Conservation (phyloP, 2,113 vertebrate genomes). For the Ptyas mucosa region DNA sequence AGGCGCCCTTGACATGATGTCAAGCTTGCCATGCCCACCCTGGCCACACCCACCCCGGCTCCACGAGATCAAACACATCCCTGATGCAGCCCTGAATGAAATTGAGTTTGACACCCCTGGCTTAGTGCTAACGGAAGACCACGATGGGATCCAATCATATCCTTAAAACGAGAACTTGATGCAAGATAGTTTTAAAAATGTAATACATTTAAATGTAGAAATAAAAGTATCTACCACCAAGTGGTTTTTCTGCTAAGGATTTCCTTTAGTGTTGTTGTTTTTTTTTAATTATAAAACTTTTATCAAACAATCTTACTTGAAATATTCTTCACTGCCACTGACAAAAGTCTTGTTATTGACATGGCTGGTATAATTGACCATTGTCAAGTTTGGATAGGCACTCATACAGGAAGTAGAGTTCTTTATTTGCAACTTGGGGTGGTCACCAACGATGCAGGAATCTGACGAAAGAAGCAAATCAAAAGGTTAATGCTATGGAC, state of each 20-base stretch:
- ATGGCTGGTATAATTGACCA: slow-evolving; percentile 83
- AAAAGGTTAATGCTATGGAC: background rate
- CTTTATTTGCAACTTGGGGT: slow-evolving; percentile 86
- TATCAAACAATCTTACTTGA: slow-evolving; percentile 84
- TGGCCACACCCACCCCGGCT: too few species aligned
- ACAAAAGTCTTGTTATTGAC: slow-evolving; percentile 90
- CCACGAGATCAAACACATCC: too few species aligned
- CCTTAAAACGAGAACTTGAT: background rate
- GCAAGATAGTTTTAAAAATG: background rate
- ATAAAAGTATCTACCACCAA: background rate
- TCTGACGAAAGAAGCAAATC: slow-evolving; percentile 70
- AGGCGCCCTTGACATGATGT: too few species aligned
- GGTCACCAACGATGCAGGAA: slow-evolving; percentile 85
- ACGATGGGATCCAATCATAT: background rate
- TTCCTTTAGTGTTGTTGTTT: background rate
- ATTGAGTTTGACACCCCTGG: too few species aligned
- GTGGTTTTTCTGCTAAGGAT: background rate
- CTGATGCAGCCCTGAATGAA: too few species aligned
- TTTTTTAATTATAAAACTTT: background rate
- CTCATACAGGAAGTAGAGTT: slow-evolving; percentile 91
- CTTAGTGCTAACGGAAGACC: background rate
- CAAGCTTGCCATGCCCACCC: too few species aligned
- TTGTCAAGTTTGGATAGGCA: slow-evolving; percentile 86
- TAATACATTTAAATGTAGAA: background rate
- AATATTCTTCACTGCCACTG: slow-evolving; percentile 98